phyloP scores from a whole-genome alignment of 2,797 vertebrate species.

The Setipinna tenuifilis region DNA sequence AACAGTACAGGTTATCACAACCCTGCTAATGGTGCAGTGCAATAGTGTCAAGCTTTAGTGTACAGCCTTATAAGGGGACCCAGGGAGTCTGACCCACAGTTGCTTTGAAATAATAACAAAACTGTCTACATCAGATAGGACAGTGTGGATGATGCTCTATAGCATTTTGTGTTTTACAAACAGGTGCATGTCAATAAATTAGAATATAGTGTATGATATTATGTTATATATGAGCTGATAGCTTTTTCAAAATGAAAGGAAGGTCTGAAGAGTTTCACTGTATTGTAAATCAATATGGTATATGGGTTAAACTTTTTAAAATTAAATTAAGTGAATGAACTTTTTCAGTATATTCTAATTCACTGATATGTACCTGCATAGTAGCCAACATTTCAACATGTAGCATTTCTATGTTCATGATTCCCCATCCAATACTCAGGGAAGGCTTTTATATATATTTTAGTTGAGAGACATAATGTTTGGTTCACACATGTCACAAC shows the following conservation, averaged over 20 bases:
- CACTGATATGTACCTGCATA: background rate
- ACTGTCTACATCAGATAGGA: background rate
- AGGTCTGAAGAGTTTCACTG: too few relatives aligned
- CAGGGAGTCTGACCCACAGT: background rate
- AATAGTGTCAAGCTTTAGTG: background rate
- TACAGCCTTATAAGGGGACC: background rate
- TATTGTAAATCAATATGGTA: too few relatives aligned
- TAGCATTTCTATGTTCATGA: background rate
- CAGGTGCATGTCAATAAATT: too few relatives aligned
- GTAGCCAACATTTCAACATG: background rate
- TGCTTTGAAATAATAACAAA: background rate
- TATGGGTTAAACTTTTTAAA: too few relatives aligned
- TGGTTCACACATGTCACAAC: background rate
- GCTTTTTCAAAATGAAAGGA: too few relatives aligned
- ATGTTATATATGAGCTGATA: too few relatives aligned
- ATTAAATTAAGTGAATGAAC: too few relatives aligned
- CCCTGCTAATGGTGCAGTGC: background rate
- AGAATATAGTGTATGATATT: too few relatives aligned
- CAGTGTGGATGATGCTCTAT: background rate
- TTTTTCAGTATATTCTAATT: too few relatives aligned
- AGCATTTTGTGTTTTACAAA: background rate
- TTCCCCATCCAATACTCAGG: background rate
- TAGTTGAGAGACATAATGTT: background rate
- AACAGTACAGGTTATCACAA: constrained; percentile 55
- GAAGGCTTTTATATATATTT: background rate